Base-by-base conservation (phyloP, 2,113 vertebrate genomes). In the Mustela lutreola region DNA sequence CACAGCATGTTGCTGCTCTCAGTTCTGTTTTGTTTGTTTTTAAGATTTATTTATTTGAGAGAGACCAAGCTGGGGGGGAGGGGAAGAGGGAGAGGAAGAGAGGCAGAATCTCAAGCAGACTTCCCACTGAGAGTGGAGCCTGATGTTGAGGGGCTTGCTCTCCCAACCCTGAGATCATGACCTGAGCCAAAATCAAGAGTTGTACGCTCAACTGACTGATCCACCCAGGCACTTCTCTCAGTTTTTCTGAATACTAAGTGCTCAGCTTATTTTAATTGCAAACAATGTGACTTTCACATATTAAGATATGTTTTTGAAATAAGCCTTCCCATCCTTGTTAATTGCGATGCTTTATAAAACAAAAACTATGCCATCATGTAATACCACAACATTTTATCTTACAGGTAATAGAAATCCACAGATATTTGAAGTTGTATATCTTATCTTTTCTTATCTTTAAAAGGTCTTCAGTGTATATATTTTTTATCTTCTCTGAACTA, bases 291-390 rank as follows among this genome's bases (percentile, higher is more conserved):
- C 70, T 94, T 93, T 93, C 83, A 58, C 92, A 50, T 94, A 87
- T 62, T 91, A 92, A 96, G 50, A 85, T 79, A 39, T 93, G 42
- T 28, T 92, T 95, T 92, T 91, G 39, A 97, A 97, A 95, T 24
- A 21, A 62, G 24, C 28, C 36, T 76, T 91, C 79, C 28, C 36
- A 58, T 94, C 5, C 11, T 84, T 65, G 10, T 88, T 80, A 58
- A 39, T 75, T 63, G 84, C 92, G 70, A 50, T 94, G 12, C 21
- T 93, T 93, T 85, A 92, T 86, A 62, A 91, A 78, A 92, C 19
- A 71, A 76, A 96, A 93, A 75, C 5, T 70, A 48, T 0, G 62
- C 71, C 24, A 60, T 75, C 86, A 5, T 95, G 18, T 80, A 73
- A 86, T 76, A 45, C 15, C 15, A n/a, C 14, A 36, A 7, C 80